phyloP scores from a whole-genome alignment of 2,113 vertebrate genomes.

The Fukomys damarensis region DNA sequence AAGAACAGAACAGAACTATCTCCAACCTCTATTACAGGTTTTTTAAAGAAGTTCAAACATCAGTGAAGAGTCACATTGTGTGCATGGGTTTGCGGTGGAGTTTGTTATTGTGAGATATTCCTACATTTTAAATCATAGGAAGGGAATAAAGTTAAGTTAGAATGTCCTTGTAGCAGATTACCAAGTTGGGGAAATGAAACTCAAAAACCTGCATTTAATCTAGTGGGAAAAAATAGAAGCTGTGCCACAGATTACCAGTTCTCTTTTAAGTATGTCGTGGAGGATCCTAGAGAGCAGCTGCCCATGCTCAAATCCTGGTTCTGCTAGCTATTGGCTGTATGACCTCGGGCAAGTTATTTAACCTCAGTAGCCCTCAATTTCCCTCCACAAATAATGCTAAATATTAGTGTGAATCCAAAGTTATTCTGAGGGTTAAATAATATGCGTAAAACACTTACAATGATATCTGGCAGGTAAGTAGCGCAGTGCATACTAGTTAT shows the following conservation, averaged over 20 bases:
- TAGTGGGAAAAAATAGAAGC: conserved; percentile 9
- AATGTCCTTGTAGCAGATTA: background rate
- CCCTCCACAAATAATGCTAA: background rate
- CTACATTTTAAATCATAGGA: conserved; percentile 14
- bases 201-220: background rate
- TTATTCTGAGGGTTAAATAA: conserved; percentile 12
- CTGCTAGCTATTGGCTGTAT: background rate
- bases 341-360: background rate
- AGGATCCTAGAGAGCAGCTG: background rate
- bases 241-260: background rate
- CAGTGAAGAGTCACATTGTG: background rate
- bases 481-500: background rate
- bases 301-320: background rate
- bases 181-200: background rate
- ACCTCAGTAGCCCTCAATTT: background rate
- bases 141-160: conserved; percentile 24
- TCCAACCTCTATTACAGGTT: background rate
- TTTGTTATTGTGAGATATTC: background rate
- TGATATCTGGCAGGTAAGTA: background rate
- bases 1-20: background rate
- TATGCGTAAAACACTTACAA: background rate
- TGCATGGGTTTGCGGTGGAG: background rate
- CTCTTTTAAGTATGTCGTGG: background rate
- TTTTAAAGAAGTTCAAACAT: background rate
- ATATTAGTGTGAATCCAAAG: background rate